Percentiles rank a stretch among this genome's conserved stretches.
phyloP scores from a whole-genome alignment of 2,888 invertebrate genomes.

The Acheta domesticus region DNA sequence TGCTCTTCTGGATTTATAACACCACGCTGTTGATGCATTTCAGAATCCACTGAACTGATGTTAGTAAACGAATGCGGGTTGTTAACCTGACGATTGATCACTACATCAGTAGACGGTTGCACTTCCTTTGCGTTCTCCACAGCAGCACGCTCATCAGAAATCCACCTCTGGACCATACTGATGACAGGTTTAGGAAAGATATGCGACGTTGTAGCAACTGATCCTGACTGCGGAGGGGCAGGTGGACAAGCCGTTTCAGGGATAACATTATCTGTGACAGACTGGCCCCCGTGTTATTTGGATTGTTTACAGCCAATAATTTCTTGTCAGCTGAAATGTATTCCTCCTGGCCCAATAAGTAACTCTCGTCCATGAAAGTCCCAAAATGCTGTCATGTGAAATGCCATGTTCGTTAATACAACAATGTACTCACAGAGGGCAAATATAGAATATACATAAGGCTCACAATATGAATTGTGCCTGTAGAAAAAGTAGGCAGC shows the following conservation, averaged over 20 bases:
- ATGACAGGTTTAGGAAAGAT: too few relatives aligned
- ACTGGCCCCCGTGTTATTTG: constrained; percentile 33
- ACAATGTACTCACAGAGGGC: constrained; percentile 89
- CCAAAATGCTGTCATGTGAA: constrained; percentile 84
- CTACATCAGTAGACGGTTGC: too few relatives aligned
- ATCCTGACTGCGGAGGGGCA: too few relatives aligned
- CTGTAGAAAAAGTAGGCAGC: constrained; percentile 87
- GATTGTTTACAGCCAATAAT: constrained; percentile 10
- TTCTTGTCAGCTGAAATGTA: constrained; percentile 40
- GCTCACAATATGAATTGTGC: constrained; percentile 89
- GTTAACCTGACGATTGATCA: too few relatives aligned
- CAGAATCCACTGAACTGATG: background rate
- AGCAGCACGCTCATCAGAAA: too few relatives aligned
- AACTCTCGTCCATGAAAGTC: constrained; percentile 65
- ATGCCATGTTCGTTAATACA: constrained; percentile 88
- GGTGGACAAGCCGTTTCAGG: constrained; percentile 23
- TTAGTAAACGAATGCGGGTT: too few relatives aligned
- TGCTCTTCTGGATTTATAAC: background rate
- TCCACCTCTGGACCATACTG: too few relatives aligned
- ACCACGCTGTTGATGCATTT: background rate
- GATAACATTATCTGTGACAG: constrained; percentile 29
- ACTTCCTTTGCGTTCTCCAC: too few relatives aligned
- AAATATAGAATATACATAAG: constrained; percentile 92
- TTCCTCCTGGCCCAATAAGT: constrained; percentile 40
- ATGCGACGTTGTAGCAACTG: too few relatives aligned